Evolutionary conservation across 2,113 vertebrate species (phyloP), one percentile per base, ranked within the genome.

Genomic region (Petaurus breviceps): DNA sequence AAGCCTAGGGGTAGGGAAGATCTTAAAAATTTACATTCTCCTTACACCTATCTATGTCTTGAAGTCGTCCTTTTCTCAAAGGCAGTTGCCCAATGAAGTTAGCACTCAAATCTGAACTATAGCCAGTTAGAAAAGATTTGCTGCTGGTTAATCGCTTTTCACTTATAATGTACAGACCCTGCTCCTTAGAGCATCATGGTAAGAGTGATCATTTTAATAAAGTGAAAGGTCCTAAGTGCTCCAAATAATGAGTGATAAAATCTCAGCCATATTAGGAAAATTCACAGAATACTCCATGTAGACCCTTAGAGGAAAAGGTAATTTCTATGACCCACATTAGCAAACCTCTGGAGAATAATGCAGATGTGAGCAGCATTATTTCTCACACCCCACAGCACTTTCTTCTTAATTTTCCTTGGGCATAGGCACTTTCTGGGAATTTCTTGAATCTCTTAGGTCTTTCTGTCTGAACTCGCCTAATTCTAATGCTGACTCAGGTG

Each of bases 181-280:
- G 52, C 46, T 95, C 53, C 3, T 9, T 31, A 31, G 57, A 95
- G 53, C 51, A 95, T 92, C 51, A 68, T 84, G 54, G 0, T n/a
- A 93, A 94, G 94, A 94, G 50, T 3, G 90, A 94, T 77, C 28
- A 96, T 96, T 94, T 97, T 95, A 95, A 96, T 95, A 95, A 96
- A 96, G 91, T 90, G 92, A 95, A 96, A 95, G 91, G 53, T 25
- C 92, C 94, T 91, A 94, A 92, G 93, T 96, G 92, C 31, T 97
- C 68, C 68, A n/a, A 95, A 91, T 95, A 96, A 47, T 95, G 91
- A 92, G 51, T 90, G 95, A 94, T 93, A 93, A 96, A 96, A 96
- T 94, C 89, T 91, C 53, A 94, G 52, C 84, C 89, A 97, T 77
- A 95, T 95, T 92, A 77, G 37, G 68, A n/a, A 43, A 91, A 95